Evolutionary conservation across 2,888 invertebrate genomes (phyloP).

Genomic region (Ochropacha duplaris): DNA sequence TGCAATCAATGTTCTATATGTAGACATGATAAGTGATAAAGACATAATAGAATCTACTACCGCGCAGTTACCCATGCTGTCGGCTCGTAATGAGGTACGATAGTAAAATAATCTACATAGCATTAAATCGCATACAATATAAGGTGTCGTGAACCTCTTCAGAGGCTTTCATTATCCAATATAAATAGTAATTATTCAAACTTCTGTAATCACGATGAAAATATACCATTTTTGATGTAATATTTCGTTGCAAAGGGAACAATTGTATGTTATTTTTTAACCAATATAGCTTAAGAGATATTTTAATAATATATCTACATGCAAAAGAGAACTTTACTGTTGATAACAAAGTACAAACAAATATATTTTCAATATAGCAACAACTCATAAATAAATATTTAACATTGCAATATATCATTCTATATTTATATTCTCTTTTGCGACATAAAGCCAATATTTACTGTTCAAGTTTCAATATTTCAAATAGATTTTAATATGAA

Average conservation of each 20-base stretch:
- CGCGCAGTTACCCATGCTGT: constrained; percentile 40
- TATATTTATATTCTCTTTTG: background rate
- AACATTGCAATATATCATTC: background rate
- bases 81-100: constrained; percentile 51
- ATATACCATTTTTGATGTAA: constrained; percentile 65
- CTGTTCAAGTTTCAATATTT: background rate
- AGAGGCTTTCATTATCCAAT: constrained; percentile 74
- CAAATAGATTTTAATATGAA: constrained; percentile 20
- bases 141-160: constrained; percentile 59
- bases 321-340: background rate
- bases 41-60: constrained; percentile 27
- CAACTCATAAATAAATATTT: background rate
- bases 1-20: background rate
- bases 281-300: background rate
- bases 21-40: background rate
- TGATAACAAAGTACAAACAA: background rate
- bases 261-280: constrained; percentile 27
- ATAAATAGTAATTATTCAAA: constrained; percentile 77
- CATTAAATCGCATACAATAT: constrained; percentile 61
- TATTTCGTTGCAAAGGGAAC: constrained; percentile 78
- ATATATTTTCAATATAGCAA: background rate
- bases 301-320: background rate
- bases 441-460: background rate
- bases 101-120: constrained; percentile 54
- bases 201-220: constrained; percentile 72